A percentile compares a stretch with the other conserved stretches of the same genome.
Evolutionary conservation across 2,113 vertebrate genomes (phyloP).

Genomic region (Eidolon helvum): DNA sequence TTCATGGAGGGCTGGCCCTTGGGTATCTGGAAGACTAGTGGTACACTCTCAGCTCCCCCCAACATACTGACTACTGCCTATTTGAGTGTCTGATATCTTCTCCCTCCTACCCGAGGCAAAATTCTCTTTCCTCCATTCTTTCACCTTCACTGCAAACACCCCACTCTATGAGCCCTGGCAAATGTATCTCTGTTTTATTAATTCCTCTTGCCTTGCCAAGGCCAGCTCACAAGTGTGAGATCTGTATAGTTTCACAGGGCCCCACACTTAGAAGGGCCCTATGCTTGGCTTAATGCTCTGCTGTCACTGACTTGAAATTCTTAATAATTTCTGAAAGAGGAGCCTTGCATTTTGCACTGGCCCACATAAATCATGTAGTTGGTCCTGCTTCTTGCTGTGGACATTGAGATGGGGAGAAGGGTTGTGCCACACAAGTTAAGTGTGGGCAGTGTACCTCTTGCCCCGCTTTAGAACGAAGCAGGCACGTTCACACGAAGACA

Average conservation of each 20-base stretch:
- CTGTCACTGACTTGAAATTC: not conserved
- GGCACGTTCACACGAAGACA: not conserved
- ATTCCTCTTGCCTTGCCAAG: not conserved
- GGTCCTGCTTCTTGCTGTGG: not conserved
- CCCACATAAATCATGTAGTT: not conserved
- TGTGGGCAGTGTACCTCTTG: not conserved
- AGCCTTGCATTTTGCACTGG: not conserved
- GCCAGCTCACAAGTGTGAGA: not conserved
- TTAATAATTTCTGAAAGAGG: slow-evolving; percentile 1
- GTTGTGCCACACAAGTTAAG: not conserved
- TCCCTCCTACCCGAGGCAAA: not conserved
- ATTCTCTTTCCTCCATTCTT: not conserved
- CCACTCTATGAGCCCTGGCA: not conserved
- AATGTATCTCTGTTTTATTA: not conserved
- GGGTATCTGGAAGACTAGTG: not conserved
- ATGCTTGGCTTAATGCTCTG: not conserved
- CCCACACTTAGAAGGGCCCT: not conserved
- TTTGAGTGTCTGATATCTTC: not conserved
- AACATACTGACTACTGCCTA: not conserved
- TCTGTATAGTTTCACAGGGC: not conserved
- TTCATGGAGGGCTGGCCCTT: not conserved
- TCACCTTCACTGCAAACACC: not conserved
- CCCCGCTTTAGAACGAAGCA: not conserved
- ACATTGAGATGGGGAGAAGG: not conserved
- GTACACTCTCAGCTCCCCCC: not conserved